phyloP scores from a whole-genome alignment of 2,888 invertebrate genomes.

The Eretmocerus hayati region DNA sequence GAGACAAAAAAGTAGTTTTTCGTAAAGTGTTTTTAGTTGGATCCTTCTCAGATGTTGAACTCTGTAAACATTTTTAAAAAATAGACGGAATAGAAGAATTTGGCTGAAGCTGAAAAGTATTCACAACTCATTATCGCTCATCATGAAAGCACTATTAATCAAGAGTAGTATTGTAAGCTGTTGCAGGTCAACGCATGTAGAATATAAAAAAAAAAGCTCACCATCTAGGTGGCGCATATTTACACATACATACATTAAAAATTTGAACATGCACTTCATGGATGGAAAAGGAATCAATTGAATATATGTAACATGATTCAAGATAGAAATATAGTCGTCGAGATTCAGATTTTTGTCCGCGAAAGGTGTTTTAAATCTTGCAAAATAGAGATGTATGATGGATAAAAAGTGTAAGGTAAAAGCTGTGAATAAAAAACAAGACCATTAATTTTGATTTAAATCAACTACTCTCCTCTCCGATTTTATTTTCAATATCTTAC shows the following conservation, averaged over 20 bases:
- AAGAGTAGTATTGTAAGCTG: conserved; percentile 27
- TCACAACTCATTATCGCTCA: conserved; percentile 20
- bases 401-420: conserved; percentile 8
- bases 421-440: conserved; percentile 6
- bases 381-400: conserved; percentile 19
- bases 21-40: no score
- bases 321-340: conserved; percentile 16
- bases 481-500: conserved; percentile 17
- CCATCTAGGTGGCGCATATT: conserved; percentile 15
- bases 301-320: conserved; percentile 15
- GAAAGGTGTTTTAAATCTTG: conserved; percentile 22
- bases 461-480: conserved; percentile 7
- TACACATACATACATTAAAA: conserved; percentile 18
- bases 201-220: conserved; percentile 15
- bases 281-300: conserved; percentile 20
- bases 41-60: no score
- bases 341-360: conserved; percentile 16
- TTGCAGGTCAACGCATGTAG: conserved; percentile 31
- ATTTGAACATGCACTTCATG: conserved; percentile 19
- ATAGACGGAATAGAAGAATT: no score
- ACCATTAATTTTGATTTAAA: conserved; percentile 7
- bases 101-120: no score
- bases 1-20: neutral
- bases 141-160: conserved; percentile 16
- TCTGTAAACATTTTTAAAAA: no score